Base-by-base conservation (phyloP, 1,140 invertebrate species). In the Nasonia vitripennis region DNA sequence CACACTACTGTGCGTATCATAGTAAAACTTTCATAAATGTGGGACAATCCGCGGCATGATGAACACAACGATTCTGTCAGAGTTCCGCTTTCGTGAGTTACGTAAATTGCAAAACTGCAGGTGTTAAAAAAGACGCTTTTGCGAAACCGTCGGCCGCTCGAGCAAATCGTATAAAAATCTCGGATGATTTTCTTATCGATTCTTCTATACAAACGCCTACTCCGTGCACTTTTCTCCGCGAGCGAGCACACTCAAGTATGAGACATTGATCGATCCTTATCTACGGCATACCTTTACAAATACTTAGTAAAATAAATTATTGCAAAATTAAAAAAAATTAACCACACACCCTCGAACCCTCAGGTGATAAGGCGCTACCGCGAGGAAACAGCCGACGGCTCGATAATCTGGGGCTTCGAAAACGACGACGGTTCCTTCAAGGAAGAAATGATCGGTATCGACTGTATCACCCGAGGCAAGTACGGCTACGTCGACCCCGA, bases 401-500 rank as follows among this genome's bases (percentile, higher is more conserved):
- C 95, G 86, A 97, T 97, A 83, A 96, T 96, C 0, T 97, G 97
- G 97, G 97, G 97, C 77, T 97, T 96, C 89, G 96, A 97, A 93
- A 97, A 97, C 89, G 96, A 97, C 84, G 96, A 96, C 89, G 96
- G 96, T 17, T 94, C 94, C 0, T 92, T 91, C 85, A 97, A 97
- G 89, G 97, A 97, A 90, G 97, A 97, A 91, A 95, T 95, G 9
- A 96, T 97, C 87, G 97, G 97, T 79, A 93, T 95, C 20, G 96
- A 97, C 89, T 97, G 97, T 90, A 94, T 97, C 68, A 97, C 96
- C 7, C 92, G 96, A 55, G 97, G 97, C 71, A 97, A 96, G 89
- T 97, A 97, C 88, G 97, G 97, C 45, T 97, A 97, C 91, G 94
- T 97, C 45, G 97, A 97, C 92, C 96, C 96, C 0, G 97, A 97